Evolutionary conservation across 2,113 vertebrate species (phyloP).

Genomic region (Prinia subflava): DNA sequence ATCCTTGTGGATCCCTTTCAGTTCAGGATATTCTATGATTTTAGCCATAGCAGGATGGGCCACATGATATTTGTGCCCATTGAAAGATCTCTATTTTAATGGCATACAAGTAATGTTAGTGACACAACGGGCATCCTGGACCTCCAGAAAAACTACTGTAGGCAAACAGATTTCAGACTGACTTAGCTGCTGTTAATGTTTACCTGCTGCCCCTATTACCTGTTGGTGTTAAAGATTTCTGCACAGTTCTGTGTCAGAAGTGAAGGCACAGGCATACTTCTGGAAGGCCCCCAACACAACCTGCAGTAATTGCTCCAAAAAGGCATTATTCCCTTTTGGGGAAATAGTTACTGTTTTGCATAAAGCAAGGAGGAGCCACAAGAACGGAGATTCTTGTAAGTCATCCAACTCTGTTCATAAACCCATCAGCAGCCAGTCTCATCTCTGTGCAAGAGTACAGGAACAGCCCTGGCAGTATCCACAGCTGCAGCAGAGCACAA

Average conservation of each 20-base stretch:
- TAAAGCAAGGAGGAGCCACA: not conserved
- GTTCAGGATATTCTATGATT: not conserved
- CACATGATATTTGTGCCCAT: not conserved
- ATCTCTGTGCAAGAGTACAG: fast-evolving
- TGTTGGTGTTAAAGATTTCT: not conserved
- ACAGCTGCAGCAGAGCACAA: not conserved
- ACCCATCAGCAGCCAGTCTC: not conserved
- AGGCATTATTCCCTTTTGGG: not conserved
- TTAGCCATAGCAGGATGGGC: not conserved
- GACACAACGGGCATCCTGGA: fast-evolving
- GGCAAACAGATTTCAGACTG: not conserved
- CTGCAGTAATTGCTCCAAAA: not conserved
- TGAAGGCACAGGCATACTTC: not conserved
- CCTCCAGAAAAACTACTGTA: not conserved
- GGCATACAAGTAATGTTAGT: fast-evolving
- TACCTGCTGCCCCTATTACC: too few relatives aligned
- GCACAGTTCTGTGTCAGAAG: not conserved
- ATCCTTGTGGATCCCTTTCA: not conserved
- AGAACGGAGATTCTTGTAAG: fast-evolving
- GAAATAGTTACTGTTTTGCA: not conserved
- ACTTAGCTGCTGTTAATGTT: not conserved
- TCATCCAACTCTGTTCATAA: not conserved
- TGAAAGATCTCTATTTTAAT: fast-evolving
- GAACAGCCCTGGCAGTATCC: fast-evolving
- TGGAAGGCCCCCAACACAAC: not conserved